Percentiles rank a stretch among this genome's conserved stretches.
These are phyloP conservation scores for Himalopsyche japonica DNA, from an alignment of 2,888 invertebrate species.

Conservation along the genomic window DNA sequence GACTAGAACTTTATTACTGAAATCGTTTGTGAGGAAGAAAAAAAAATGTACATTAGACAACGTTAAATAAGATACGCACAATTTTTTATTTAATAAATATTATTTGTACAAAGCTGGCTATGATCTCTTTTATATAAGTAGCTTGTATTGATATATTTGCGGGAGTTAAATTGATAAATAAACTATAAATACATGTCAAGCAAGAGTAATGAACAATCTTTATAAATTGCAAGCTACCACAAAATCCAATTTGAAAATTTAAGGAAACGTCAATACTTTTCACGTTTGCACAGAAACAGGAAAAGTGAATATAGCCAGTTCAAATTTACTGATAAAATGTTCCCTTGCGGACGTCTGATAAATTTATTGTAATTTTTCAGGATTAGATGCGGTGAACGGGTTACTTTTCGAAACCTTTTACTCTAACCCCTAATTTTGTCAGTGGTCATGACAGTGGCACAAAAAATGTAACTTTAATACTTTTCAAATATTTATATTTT, in stretches of 20 bases:
- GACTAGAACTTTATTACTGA: no score
- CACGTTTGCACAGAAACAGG: neutral
- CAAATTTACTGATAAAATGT: slow-evolving; percentile 15
- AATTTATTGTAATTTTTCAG: slow-evolving; percentile 35
- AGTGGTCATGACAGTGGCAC: neutral
- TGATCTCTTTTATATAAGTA: neutral
- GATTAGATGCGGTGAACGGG: slow-evolving; percentile 5
- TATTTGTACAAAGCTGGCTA: no score
- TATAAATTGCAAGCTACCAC: neutral
- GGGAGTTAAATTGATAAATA: neutral
- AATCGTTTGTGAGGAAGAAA: no score
- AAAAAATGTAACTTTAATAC: neutral
- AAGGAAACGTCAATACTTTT: neutral
- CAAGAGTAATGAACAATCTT: neutral
- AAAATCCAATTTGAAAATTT: neutral
- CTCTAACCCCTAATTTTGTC: neutral
- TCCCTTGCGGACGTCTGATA: slow-evolving; percentile 8
- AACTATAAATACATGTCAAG: neutral
- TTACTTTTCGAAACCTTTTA: neutral
- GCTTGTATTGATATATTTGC: neutral
- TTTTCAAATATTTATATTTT: neutral
- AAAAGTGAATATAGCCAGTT: neutral
- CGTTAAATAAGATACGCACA: no score
- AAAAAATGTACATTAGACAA: no score
- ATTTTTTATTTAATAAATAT: no score